A percentile compares a stretch with the other conserved stretches of the same genome.
These are phyloP conservation scores for Larimichthys crocea DNA, from an alignment of 2,113 vertebrate genomes.

Conservation along the genomic window DNA sequence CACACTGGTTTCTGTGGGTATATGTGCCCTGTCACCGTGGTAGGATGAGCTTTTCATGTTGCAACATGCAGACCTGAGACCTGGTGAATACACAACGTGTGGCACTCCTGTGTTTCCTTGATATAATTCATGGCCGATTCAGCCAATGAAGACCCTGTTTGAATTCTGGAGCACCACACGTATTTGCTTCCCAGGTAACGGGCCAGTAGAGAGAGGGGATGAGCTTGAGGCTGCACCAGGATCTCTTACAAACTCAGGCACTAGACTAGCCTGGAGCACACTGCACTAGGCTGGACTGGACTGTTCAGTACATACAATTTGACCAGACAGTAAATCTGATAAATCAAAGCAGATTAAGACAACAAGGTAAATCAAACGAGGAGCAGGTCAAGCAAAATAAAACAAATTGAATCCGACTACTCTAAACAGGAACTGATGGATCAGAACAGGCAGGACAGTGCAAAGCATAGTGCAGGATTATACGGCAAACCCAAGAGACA, in stretches of 20 bases:
- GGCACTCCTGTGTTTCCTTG: constrained; percentile 76
- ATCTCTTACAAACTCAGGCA: constrained; percentile 55
- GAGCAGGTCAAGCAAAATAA: constrained; percentile 44
- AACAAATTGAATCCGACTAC: constrained; percentile 58
- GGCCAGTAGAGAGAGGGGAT: constrained; percentile 42
- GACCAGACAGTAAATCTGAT: constrained; percentile 57
- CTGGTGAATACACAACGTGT: constrained; percentile 65
- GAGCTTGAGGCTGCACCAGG: constrained; percentile 55
- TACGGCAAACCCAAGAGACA: constrained; percentile 38
- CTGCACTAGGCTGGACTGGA: constrained; percentile 76
- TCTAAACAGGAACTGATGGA: constrained; percentile 45
- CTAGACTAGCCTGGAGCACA: constrained; percentile 56
- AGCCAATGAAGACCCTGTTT: constrained; percentile 85
- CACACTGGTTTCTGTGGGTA: constrained; percentile 79
- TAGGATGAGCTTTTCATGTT: constrained; percentile 47
- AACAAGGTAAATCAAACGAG: constrained; percentile 59
- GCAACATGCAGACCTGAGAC: constrained; percentile 66
- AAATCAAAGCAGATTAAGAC: constrained; percentile 58
- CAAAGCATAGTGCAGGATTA: constrained; percentile 32
- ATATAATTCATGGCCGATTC: constrained; percentile 79
- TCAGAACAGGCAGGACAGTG: constrained; percentile 49
- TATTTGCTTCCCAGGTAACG: constrained; percentile 67
- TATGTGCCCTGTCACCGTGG: constrained; percentile 56
- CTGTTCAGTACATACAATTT: constrained; percentile 41
- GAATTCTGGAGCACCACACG: constrained; percentile 71